Evolutionary conservation across 2,113 vertebrate genomes (phyloP).

Genomic region (Melanerpes formicivorus): DNA sequence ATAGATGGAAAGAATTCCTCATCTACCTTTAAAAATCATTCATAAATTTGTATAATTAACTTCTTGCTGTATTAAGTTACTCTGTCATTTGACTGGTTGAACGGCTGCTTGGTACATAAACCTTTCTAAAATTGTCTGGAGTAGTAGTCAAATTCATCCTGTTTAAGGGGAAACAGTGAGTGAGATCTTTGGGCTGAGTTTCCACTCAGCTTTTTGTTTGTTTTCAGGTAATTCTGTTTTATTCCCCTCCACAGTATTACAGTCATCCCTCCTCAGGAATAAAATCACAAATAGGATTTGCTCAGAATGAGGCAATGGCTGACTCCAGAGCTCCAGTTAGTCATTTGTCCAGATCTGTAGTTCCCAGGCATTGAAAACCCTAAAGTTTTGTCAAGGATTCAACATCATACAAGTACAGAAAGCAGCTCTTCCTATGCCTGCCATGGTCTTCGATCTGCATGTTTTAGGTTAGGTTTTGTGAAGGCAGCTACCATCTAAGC

Average conservation of each 20-base stretch:
- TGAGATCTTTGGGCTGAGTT: background rate
- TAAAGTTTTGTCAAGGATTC: background rate
- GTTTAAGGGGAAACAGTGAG: background rate
- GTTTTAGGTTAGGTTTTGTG: background rate
- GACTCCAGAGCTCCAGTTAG: background rate
- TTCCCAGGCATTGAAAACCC: background rate
- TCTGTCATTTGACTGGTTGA: background rate
- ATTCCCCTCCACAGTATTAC: background rate
- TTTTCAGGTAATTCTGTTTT: background rate
- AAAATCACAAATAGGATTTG: background rate
- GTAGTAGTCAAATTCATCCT: background rate
- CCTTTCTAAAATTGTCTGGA: background rate
- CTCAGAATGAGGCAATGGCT: background rate
- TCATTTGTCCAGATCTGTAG: background rate
- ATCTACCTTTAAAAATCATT: background rate
- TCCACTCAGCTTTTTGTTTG: background rate
- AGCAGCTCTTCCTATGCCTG: background rate
- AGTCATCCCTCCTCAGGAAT: background rate
- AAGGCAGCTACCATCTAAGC: background rate
- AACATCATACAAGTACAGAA: background rate
- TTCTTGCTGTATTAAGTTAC: background rate
- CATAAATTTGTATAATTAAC: background rate
- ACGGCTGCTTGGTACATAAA: background rate
- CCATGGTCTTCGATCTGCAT: background rate
- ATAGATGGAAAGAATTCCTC: constrained; percentile 16